Evolutionary conservation across 2,888 invertebrate species (phyloP), one percentile per base, ranked within the genome.

Genomic region (Diplolepis rosae): DNA sequence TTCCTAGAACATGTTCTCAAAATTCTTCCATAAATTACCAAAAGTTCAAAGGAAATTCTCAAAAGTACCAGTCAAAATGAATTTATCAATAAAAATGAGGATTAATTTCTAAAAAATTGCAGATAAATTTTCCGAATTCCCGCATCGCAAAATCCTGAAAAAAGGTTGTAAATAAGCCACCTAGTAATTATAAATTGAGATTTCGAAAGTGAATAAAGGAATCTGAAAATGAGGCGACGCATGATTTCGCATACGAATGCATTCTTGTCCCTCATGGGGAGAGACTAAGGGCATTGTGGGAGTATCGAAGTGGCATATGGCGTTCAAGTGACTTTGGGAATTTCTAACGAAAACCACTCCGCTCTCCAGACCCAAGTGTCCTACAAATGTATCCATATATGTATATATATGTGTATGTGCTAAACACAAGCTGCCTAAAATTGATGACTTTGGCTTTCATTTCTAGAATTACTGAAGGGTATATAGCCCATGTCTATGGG

Each of bases 221-320:
- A 13, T 56, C 24, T 56, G 32, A 56, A 56, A 56, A 35, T 35
- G 32, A 56, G 35, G 35, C 35, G 35, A 35, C 56, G 35, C 35
- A 39, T 56, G 35, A 56, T 35, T 56, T 56, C 22, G 32, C 22
- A 35, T 35, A 35, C 24, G 35, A 22, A 56, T 35, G 56, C 56
- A 56, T 32, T 56, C 35, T 56, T 35, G 56, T 56, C 56, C 56
- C 35, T 32, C 56, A 56, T 35, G 22, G 11, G n/a, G n/a, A n/a
- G n/a, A 45, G 15, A 18, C 9, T 39, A 22, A 54, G 32, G 32
- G 30, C 30, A 54, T 54, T 73, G 75, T 75, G 71, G 73, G 73
- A 71, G 70, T 73, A 73, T 75, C 73, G 66, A 18, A 70, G 65
- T n/a, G 71, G 65, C 76, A 73, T 73, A 73, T 73, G 71, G 73